Conservation (phyloP, 2,797 vertebrate genomes). For the Columba guinea region DNA sequence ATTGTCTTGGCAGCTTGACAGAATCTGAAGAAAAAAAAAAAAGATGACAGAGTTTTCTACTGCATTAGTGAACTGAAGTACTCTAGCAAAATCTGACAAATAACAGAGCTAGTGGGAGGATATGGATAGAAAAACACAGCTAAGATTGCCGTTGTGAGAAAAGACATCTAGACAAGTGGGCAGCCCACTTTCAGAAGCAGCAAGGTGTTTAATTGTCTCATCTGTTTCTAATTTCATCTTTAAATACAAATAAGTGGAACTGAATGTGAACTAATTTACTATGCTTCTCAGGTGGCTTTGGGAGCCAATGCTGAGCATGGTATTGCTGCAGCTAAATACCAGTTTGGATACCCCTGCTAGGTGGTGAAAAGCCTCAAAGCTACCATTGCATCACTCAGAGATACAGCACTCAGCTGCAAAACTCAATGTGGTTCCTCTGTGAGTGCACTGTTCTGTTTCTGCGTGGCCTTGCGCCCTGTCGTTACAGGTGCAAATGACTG, state of each 20-base stretch:
- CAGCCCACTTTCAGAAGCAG: background rate
- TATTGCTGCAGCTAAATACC: background rate
- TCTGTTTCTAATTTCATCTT: background rate
- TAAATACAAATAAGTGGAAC: background rate
- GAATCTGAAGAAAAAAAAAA: background rate
- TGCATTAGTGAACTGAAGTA: background rate
- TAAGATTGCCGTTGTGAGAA: background rate
- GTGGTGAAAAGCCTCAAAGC: background rate
- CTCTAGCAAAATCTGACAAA: background rate
- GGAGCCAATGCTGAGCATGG: background rate
- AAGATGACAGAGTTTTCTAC: background rate
- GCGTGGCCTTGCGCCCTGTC: background rate
- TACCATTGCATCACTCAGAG: background rate
- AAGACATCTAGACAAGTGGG: background rate
- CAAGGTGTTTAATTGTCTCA: background rate
- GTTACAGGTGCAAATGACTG: background rate
- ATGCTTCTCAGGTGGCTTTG: background rate
- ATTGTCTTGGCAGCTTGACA: background rate
- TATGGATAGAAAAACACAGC: background rate
- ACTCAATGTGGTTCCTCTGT: background rate
- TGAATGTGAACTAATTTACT: background rate
- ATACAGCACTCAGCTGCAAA: background rate
- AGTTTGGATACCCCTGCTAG: background rate
- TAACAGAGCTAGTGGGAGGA: background rate
- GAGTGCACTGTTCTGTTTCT: background rate